A percentile compares a stretch with the other conserved stretches of the same genome.
phyloP scores from a whole-genome alignment of 2,888 invertebrate species.

The Rotaria sp. region DNA sequence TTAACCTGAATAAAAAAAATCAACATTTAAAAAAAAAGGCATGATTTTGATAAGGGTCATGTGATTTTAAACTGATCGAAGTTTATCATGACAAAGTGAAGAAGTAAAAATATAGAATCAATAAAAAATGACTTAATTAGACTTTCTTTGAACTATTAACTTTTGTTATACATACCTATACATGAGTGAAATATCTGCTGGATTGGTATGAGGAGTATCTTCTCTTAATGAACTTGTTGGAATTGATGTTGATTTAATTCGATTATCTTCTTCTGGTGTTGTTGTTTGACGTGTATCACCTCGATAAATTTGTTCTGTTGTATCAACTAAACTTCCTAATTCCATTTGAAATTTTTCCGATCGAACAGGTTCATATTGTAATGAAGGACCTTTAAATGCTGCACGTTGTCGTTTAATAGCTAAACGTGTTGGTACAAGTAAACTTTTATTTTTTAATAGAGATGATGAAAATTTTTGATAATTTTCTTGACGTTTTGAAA shows the following conservation, averaged over 20 bases:
- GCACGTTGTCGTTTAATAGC: slow-evolving; percentile 1
- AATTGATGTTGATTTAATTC: neutral
- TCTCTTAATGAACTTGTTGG: neutral
- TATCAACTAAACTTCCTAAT: neutral
- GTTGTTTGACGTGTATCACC: neutral
- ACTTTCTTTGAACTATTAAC: too few relatives aligned
- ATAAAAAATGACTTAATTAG: neutral
- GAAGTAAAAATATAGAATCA: neutral
- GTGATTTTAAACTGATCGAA: too few relatives aligned
- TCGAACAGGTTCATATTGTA: neutral
- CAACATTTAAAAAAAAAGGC: too few relatives aligned
- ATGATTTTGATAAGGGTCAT: too few relatives aligned
- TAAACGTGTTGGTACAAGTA: neutral
- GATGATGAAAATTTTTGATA: neutral
- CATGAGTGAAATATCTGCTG: neutral
- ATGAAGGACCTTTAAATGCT: neutral
- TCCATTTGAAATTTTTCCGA: neutral
- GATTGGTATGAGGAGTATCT: neutral
- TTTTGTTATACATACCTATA: neutral
- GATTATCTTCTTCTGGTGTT: neutral
- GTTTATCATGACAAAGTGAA: too few relatives aligned
- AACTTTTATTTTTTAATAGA: neutral
- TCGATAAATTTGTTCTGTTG: neutral
- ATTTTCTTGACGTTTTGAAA: neutral
- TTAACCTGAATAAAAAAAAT: too few relatives aligned